These are phyloP conservation scores for Patiria miniata DNA, from an alignment of 35 echinoderm and acorn worm species.

Conservation along the genomic window DNA sequence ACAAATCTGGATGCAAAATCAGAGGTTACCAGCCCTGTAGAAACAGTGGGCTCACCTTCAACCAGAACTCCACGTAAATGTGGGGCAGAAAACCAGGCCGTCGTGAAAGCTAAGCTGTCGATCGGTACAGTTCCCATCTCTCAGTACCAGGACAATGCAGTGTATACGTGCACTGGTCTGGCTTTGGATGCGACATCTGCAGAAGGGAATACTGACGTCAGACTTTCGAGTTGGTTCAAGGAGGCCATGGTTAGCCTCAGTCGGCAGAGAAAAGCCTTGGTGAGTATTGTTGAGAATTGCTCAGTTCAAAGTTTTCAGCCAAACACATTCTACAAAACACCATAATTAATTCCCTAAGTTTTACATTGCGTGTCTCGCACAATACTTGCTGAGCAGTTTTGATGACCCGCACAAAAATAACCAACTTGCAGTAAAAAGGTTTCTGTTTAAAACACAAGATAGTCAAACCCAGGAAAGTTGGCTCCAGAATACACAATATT, in stretches of 20 bases:
- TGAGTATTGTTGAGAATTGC: no score
- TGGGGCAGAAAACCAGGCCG: background rate
- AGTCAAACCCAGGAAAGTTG: no score
- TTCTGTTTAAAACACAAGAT: no score
- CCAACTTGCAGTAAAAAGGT: no score
- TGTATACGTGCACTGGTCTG: background rate
- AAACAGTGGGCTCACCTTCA: background rate
- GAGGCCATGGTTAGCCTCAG: slow-evolving; percentile 20
- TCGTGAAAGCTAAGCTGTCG: background rate
- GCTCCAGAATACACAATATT: no score
- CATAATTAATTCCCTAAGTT: background rate
- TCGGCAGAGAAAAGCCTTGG: slow-evolving; percentile 15
- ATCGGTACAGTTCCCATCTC: background rate
- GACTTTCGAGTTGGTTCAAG: slow-evolving; percentile 38
- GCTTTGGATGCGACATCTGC: background rate
- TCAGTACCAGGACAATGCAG: background rate
- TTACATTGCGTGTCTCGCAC: background rate
- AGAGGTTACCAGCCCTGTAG: no score
- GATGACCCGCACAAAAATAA: no score
- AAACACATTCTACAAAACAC: background rate
- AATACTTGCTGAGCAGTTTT: background rate
- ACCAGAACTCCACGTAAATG: background rate
- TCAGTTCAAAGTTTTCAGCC: background rate
- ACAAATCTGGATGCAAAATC: no score
- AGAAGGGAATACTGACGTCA: background rate